Evolutionary conservation across 2,797 vertebrate species (phyloP).

Genomic region (Gymnocypris eckloni): DNA sequence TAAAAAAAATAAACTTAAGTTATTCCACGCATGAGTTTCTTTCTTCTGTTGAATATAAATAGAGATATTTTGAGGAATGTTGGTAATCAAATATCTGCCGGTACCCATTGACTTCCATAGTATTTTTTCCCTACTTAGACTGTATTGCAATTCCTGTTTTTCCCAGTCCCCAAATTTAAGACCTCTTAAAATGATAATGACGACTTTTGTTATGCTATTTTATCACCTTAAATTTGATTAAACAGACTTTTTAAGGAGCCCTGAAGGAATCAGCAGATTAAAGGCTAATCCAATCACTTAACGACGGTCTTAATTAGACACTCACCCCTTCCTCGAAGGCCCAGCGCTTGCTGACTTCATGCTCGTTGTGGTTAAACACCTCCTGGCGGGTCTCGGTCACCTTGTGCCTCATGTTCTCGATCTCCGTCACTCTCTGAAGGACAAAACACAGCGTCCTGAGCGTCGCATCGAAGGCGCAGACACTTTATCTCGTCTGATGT

Average conservation of each 20-base stretch:
- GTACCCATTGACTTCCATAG: too few species aligned
- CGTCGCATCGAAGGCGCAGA: neutral
- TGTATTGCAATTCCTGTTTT: too few species aligned
- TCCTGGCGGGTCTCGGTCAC: constrained; percentile 96
- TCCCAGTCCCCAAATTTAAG: too few species aligned
- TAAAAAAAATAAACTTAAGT: too few species aligned
- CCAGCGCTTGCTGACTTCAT: constrained; percentile 99
- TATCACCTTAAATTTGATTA: too few species aligned
- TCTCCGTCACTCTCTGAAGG: constrained; percentile 92
- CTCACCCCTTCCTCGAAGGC: constrained; percentile 97
- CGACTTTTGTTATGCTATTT: too few species aligned
- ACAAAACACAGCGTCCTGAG: constrained; percentile 57
- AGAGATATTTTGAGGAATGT: too few species aligned
- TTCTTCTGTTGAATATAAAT: too few species aligned
- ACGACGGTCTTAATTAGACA: constrained; percentile 9
- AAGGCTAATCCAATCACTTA: neutral
- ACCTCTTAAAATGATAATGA: too few species aligned
- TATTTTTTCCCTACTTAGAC: too few species aligned
- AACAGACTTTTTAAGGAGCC: neutral
- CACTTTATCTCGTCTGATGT: constrained; percentile 73
- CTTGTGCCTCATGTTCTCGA: constrained; percentile 99
- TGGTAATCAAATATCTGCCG: too few species aligned
- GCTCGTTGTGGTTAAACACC: constrained; percentile 97
- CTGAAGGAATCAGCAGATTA: neutral
- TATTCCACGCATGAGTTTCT: too few species aligned